Base-by-base conservation (phyloP, 2,113 vertebrate genomes). In the Rhinolophus sinicus region DNA sequence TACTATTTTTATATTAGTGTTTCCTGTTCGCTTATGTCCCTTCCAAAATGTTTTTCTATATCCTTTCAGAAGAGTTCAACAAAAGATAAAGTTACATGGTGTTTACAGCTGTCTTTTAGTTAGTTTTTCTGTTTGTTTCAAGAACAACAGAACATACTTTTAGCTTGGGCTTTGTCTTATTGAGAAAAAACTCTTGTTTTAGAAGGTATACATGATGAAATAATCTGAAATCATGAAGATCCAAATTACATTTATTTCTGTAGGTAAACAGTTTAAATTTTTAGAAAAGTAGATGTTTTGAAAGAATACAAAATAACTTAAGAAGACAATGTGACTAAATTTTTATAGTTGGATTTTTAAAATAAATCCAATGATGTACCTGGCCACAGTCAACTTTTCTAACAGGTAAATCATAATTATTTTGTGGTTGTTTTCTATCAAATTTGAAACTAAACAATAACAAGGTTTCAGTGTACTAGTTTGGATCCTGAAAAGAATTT, bases 231-330 rank as follows among this genome's bases (percentile, higher is more conserved):
- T 70, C 5, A 40, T 65, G 16, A 3, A 47, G 47, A n/a, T 81
- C 30, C 67, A 94, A 96, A 60, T 87, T 75, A 85, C 58, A 54
- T 33, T 82, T 76, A 54, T 62, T 94, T 92, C 16, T 64, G 1
- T 89, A 87, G 58, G 6, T 33, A 87, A 64, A 58, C 64, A 58
- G 10, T 14, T 85, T 60, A 54, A 93, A 85, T 50, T 47, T 82
- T 14, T 18, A 67, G n/a, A 84, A 85, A 95, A 56, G 15, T 60
- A 50, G 24, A 56, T 90, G 16, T 81, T 58, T 93, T 95, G 12
- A 84, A 95, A 93, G 60, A 89, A 78, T 82, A 86, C 84, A 21
- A 91, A 92, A 40, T 8, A 93, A 56, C 70, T 82, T 76, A 69
- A 96, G 44, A 76, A 82, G 52, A 44, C 15, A 90, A 4, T 73